Base-by-base conservation (phyloP, 2,113 vertebrate genomes). In the Tapirus terrestris region DNA sequence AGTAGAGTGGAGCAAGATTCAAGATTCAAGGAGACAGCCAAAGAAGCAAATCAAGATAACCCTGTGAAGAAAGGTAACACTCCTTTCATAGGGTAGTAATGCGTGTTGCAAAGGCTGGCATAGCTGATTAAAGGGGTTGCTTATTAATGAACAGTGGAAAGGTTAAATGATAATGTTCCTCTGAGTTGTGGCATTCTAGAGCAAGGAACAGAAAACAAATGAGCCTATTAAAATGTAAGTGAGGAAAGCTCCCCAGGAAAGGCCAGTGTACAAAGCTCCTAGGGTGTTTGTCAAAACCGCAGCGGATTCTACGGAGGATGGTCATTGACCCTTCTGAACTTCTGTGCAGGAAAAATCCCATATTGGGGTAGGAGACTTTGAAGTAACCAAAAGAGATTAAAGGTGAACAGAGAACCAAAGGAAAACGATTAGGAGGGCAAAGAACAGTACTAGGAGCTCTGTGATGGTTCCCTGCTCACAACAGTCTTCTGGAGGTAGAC, bases 21-120 rank as follows among this genome's bases (percentile, higher is more conserved):
- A 23, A 89, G n/a, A 88, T 90, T 89, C 51, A 67, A 96, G 60
- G 33, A 92, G 20, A 83, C 3, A 45, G 25, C 91, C 86, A 95
- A 39, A 29, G 36, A 18, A 90, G 48, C 73, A 6, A 33, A 45
- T 87, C 13, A 76, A 56, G 31, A 75, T 29, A 89, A 60, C 77
- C 25, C 21, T 33, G 33, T 21, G 39, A 84, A 89, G 61, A 65
- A 79, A 91, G 36, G 58, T 31, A 17, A 90, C 12, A 53, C 4
- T 95, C 94, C 17, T 75, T 68, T 70, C 67, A 27, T 36, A 11
- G 48, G 29, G 60, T 14, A 45, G 12, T 6, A n/a, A n/a, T 29
- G 7, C 39, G 8, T 63, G 13, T 27, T 85, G 29, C 29, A 79
- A 51, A 92, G 5, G 9, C 29, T 29, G 17, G 43, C 5, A 25